These are phyloP conservation scores for Poecile montanus DNA, from an alignment of 2,797 vertebrate species.

Conservation along the genomic window DNA sequence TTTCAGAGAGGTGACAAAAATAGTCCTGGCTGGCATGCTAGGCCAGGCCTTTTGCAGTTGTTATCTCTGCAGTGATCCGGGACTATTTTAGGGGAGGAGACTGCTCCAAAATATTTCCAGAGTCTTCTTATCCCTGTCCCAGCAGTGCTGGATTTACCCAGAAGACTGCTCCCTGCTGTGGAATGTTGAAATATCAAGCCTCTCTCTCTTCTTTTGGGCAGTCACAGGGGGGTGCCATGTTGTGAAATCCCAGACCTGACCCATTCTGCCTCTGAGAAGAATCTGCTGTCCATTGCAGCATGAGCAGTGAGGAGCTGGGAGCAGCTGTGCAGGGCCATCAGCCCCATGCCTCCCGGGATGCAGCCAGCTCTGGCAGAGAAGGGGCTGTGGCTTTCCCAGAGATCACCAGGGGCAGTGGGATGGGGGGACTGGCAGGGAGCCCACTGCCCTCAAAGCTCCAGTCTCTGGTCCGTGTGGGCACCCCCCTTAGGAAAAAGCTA, in stretches of 20 bases:
- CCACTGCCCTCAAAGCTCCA: rapidly evolving
- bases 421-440: neutral
- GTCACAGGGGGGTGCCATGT: rapidly evolving
- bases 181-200: neutral
- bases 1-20: slow-evolving; percentile 50
- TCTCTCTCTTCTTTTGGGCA: neutral
- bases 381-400: rapidly evolving
- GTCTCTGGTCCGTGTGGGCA: neutral
- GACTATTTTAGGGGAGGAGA: neutral
- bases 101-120: neutral
- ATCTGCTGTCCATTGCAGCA: rapidly evolving
- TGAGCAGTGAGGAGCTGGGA: rapidly evolving
- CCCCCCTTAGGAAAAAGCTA: neutral
- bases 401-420: neutral
- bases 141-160: neutral
- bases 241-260: neutral
- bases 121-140: neutral
- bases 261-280: rapidly evolving
- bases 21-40: slow-evolving; percentile 35
- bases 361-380: neutral
- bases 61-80: neutral
- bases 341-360: rapidly evolving
- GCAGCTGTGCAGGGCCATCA: neutral
- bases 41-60: neutral
- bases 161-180: neutral